Percentiles rank a stretch among this genome's conserved stretches.
These are phyloP conservation scores for Ostrea denselamellosa DNA, from an alignment of 1,140 invertebrate species.

Conservation along the genomic window DNA sequence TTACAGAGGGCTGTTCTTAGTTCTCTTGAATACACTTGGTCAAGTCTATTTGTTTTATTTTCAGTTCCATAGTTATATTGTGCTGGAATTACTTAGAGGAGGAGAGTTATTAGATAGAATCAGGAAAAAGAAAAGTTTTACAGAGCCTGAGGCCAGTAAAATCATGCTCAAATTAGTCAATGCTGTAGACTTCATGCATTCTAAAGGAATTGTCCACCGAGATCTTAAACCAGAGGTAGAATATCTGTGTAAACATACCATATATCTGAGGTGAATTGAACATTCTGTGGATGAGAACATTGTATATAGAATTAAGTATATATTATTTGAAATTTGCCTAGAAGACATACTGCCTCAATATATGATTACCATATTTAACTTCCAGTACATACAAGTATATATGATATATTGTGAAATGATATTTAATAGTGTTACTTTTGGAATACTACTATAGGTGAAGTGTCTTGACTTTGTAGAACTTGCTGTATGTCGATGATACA, in stretches of 20 bases:
- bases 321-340: background rate
- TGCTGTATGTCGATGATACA: conserved; percentile 85
- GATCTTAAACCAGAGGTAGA: conserved; percentile 93
- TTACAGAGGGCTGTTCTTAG: too few species aligned
- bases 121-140: conserved; percentile 84
- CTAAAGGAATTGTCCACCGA: conserved; percentile 89
- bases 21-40: too few species aligned
- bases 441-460: too few species aligned
- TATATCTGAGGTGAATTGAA: background rate
- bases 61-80: conserved; percentile 84
- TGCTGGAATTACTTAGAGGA: conserved; percentile 91
- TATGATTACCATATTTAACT: too few species aligned
- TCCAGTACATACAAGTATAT: too few species aligned
- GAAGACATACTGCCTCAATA: too few species aligned
- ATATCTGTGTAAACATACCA: background rate
- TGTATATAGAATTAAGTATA: background rate
- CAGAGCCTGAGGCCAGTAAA: conserved; percentile 84
- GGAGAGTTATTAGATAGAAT: conserved; percentile 91
- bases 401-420: too few species aligned
- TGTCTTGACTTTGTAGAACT: conserved; percentile 82
- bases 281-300: background rate
- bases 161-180: conserved; percentile 89
- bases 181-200: conserved; percentile 91
- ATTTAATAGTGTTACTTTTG: too few species aligned
- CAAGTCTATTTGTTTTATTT: conserved; percentile 15